Conservation (phyloP, 1,140 invertebrate species). For the Venturia canescens region DNA sequence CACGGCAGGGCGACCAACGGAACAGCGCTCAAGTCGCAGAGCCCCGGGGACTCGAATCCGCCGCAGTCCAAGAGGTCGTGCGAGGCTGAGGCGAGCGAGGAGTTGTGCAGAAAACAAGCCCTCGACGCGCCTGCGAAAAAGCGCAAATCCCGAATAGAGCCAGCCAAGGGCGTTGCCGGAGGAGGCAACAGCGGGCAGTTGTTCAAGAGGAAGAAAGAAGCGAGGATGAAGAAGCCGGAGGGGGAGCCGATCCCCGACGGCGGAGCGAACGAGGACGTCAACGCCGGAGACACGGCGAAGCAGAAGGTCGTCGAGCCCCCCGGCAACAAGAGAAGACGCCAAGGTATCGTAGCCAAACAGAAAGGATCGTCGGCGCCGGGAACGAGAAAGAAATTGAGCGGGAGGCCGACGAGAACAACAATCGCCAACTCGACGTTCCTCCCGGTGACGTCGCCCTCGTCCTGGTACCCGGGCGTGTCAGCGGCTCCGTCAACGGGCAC, state of each 20-base stretch:
- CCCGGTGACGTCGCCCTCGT: constrained; percentile 4
- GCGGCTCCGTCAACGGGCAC: neutral
- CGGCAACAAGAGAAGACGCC: constrained; percentile 38
- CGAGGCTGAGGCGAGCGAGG: constrained; percentile 66
- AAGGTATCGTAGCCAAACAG: constrained; percentile 29
- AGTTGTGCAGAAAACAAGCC: constrained; percentile 62
- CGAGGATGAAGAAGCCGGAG: constrained; percentile 31
- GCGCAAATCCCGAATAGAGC: constrained; percentile 69
- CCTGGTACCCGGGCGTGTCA: constrained; percentile 27
- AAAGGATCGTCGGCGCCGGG: constrained; percentile 44
- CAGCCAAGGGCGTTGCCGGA: neutral
- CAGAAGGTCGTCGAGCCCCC: constrained; percentile 24
- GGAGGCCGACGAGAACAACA: constrained; percentile 43
- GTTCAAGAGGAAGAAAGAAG: constrained; percentile 49
- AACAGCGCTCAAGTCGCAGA: constrained; percentile 18
- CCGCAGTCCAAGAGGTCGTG: constrained; percentile 69
- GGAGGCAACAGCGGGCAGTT: constrained; percentile 36
- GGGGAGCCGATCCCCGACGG: constrained; percentile 21
- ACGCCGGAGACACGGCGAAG: constrained; percentile 10
- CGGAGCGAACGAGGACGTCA: constrained; percentile 6
- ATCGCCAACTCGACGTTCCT: neutral
- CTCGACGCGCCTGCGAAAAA: constrained; percentile 67
- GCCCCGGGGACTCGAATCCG: constrained; percentile 42
- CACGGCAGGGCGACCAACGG: neutral
- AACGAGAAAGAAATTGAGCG: constrained; percentile 45